Evolutionary conservation across 2,113 vertebrate genomes (phyloP).

Genomic region (Anguilla japonica): DNA sequence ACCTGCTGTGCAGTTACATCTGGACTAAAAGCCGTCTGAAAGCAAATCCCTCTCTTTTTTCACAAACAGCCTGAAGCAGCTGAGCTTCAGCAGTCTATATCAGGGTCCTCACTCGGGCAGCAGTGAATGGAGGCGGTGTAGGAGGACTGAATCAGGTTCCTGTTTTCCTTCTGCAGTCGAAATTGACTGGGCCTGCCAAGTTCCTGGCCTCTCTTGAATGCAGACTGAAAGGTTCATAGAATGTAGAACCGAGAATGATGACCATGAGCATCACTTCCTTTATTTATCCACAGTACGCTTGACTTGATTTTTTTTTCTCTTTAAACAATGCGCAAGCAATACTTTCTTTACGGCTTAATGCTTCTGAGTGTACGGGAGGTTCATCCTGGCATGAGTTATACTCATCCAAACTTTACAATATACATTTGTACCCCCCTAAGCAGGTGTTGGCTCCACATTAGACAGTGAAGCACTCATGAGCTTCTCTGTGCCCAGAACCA

Average conservation of each 20-base stretch:
- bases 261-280: neutral
- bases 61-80: neutral
- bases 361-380: neutral
- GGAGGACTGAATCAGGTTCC: constrained; percentile 55
- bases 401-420: neutral
- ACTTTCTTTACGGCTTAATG: neutral
- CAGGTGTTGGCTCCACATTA: neutral
- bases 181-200: constrained; percentile 45
- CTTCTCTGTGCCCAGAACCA: neutral
- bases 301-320: neutral
- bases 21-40: neutral
- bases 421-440: neutral
- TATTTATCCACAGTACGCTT: neutral
- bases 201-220: constrained; percentile 33
- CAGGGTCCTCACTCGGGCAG: constrained; percentile 51
- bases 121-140: constrained; percentile 57
- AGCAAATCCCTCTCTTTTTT: neutral
- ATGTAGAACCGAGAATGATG: constrained; percentile 52
- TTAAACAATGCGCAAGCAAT: neutral
- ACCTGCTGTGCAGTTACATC: neutral
- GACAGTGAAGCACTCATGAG: neutral
- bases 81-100: constrained; percentile 51
- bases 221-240: constrained; percentile 25
- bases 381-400: neutral
- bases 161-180: constrained; percentile 59